Evolutionary conservation across 2,113 vertebrate genomes (phyloP).

Genomic region (Leucopternis melanops): DNA sequence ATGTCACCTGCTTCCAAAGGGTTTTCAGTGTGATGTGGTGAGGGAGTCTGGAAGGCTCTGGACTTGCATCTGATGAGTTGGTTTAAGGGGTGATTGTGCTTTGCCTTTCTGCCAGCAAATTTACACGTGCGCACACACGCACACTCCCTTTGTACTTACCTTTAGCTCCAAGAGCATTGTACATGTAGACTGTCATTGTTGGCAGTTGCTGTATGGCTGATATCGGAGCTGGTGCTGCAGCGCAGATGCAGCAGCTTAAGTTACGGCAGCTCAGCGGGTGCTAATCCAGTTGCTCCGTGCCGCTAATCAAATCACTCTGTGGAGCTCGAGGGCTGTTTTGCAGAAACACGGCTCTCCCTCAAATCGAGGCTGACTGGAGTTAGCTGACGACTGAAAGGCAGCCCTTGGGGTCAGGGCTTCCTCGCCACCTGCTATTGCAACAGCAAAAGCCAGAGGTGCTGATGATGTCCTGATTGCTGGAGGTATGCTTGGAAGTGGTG

Average conservation of each 20-base stretch:
- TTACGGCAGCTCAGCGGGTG: not conserved
- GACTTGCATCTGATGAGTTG: not conserved
- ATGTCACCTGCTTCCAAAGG: not conserved
- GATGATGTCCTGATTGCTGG: not conserved
- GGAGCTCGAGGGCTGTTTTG: not conserved
- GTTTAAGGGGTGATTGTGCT: not conserved
- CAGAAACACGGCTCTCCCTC: not conserved
- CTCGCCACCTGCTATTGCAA: not conserved
- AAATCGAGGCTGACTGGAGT: not conserved
- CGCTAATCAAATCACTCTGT: not conserved
- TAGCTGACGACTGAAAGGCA: not conserved
- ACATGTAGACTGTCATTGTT: fast-evolving
- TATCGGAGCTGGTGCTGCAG: not conserved
- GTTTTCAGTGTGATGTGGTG: not conserved
- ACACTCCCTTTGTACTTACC: not conserved
- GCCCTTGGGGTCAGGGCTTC: not conserved
- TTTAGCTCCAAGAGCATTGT: not conserved
- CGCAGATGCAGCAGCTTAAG: not conserved
- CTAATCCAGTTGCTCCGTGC: not conserved
- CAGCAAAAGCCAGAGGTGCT: not conserved
- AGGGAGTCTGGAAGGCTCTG: not conserved
- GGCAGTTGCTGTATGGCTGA: not conserved
- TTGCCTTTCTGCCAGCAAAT: not conserved
- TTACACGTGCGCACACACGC: not conserved
- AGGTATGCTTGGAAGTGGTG: not conserved